Base-by-base conservation (phyloP, 2,113 vertebrate genomes). In the Bubo bubo region DNA sequence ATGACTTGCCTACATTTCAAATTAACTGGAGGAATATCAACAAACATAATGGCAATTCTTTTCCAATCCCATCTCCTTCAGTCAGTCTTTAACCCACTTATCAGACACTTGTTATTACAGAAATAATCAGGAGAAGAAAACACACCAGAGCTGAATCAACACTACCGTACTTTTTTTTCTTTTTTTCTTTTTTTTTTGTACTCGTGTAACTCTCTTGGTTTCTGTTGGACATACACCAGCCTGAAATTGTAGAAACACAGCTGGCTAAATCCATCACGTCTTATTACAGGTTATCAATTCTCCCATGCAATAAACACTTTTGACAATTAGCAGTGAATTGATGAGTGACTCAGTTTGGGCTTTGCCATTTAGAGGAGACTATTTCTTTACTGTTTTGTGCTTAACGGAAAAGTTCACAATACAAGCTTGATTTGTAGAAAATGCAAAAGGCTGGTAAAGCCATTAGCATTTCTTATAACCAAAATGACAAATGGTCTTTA, bases 401-500 rank as follows among this genome's bases (percentile, higher is more conserved):
- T 90, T 68, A 20, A 37, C 19, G 35, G 52, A 56, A 52, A 52
- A 59, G 19, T 35, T 87, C 73, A 39, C 62, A 30, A 76, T 53
- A 20, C 13, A 43, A 72, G 41, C 62, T 62, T 26, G 20, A 55
- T 82, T 64, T 85, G 23, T 32, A 91, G 91, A 79, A 85, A 95
- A 91, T 35, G 70, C 55, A 77, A 70, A 58, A 66, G 63, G 87
- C 93, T 97, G 96, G 74, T 73, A 97, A 96, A 97, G 50, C 74
- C 87, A 96, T 97, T 96, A 96, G 63, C 41, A 20, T 90, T 93
- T 90, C 94, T 93, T 90, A 79, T 59, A 91, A 93, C 89, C 81
- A 15, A 89, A 89, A 89, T 95, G 96, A 95, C 95, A 96, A 97
- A 94, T 96, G 95, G 93, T 95, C 95, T 96, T 95, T 97, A 79